Evolutionary conservation across 1,140 invertebrate genomes (phyloP).

Genomic region (Micrasema minimum): DNA sequence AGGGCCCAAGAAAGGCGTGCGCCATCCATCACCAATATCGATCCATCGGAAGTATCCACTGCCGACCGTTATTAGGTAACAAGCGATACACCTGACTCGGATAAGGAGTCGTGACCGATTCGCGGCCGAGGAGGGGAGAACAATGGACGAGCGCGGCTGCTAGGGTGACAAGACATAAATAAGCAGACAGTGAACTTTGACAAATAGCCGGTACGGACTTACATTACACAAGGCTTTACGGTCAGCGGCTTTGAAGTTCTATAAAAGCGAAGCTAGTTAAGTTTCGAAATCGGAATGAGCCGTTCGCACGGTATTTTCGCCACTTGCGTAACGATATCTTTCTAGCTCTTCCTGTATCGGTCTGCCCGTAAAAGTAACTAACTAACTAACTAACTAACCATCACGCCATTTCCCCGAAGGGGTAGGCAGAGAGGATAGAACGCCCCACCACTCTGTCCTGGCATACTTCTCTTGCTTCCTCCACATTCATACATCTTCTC

Average conservation of each 20-base stretch:
- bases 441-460: too few species aligned
- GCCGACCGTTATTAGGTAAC: neutral
- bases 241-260: constrained; percentile 6
- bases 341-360: constrained; percentile 4
- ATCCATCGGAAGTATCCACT: neutral
- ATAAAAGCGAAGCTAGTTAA: constrained; percentile 4
- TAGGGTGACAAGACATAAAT: constrained; percentile 19
- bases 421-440: too few species aligned
- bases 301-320: constrained; percentile 20
- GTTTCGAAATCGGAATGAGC: constrained; percentile 24
- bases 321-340: constrained; percentile 20
- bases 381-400: too few species aligned
- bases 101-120: neutral
- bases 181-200: constrained; percentile 27
- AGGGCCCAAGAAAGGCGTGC: constrained; percentile 10
- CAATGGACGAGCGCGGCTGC: constrained; percentile 5
- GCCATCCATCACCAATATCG: neutral
- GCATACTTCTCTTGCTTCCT: too few species aligned
- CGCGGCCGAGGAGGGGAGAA: constrained; percentile 13
- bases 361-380: too few species aligned
- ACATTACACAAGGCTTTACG: constrained; percentile 9
- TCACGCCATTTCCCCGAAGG: too few species aligned
- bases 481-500: too few species aligned
- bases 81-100: constrained; percentile 10
- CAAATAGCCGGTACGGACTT: constrained; percentile 20